A percentile compares a stretch with the other conserved stretches of the same genome.
phyloP scores from a whole-genome alignment of 2,113 vertebrate genomes.

The Microcebus lehilahytsara region DNA sequence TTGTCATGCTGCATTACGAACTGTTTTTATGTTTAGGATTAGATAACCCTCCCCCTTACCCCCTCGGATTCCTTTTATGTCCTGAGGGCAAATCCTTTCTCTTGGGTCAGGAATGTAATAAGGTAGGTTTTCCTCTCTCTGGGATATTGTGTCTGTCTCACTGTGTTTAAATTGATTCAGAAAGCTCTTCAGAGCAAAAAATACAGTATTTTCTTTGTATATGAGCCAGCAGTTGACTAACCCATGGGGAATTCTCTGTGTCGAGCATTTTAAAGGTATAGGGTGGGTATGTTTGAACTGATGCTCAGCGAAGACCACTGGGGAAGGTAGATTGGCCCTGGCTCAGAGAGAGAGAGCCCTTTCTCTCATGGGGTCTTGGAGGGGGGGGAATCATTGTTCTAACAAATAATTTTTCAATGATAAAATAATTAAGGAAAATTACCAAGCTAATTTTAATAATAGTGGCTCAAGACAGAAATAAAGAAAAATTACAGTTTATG shows the following conservation, averaged over 20 bases:
- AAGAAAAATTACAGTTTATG: background rate
- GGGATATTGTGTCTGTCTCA: conserved; percentile 94
- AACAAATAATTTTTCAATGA: conserved; percentile 1
- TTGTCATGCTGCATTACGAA: conserved; percentile 80
- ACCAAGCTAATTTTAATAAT: conserved; percentile 27
- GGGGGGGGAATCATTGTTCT: background rate
- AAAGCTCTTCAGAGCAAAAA: conserved; percentile 89
- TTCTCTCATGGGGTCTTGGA: background rate
- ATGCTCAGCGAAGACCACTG: conserved; percentile 62
- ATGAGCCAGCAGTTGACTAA: conserved; percentile 88
- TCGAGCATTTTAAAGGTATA: conserved; percentile 82
- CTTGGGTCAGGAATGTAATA: conserved; percentile 92
- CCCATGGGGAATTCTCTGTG: conserved; percentile 84
- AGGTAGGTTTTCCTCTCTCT: conserved; percentile 88
- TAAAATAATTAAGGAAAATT: conserved; percentile 45
- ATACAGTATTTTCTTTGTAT: conserved; percentile 90
- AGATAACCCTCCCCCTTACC: conserved; percentile 75
- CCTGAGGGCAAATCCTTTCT: conserved; percentile 85
- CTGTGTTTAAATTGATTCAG: conserved; percentile 89
- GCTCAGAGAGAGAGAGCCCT: conserved; percentile 33
- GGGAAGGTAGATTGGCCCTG: conserved; percentile 65
- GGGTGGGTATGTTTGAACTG: conserved; percentile 80
- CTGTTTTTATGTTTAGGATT: conserved; percentile 84
- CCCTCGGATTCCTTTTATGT: conserved; percentile 78
- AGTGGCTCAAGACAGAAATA: conserved; percentile 4